A percentile compares a stretch with the other conserved stretches of the same genome.
Conservation (phyloP, 2,113 vertebrate species). For the Menidia beryllina region DNA sequence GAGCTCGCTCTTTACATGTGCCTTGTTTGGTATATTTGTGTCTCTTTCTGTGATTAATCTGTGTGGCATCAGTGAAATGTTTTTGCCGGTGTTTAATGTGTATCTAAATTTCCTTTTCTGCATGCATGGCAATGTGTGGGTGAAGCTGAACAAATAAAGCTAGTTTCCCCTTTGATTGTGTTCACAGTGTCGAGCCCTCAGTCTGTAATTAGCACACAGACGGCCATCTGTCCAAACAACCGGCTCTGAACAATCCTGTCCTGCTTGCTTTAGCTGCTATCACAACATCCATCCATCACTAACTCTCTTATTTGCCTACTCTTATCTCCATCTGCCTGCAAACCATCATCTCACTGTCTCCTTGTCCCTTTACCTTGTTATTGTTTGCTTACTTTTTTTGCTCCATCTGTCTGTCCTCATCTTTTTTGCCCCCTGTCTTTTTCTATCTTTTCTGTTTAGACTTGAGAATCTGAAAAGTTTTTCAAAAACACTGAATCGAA, state of each 20-base stretch:
- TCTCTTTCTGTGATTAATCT: constrained; percentile 19
- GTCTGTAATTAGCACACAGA: constrained; percentile 81
- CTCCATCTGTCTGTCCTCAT: constrained; percentile 26
- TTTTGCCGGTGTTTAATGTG: constrained; percentile 48
- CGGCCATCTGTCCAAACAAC: constrained; percentile 82
- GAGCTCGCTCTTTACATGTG: constrained; percentile 24
- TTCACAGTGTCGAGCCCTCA: constrained; percentile 78
- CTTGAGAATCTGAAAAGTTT: constrained; percentile 5
- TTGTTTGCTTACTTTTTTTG: constrained; percentile 36
- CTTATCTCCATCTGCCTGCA: constrained; percentile 62
- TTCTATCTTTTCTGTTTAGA: constrained; percentile 19
- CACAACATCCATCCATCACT: constrained; percentile 62
- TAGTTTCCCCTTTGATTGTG: constrained; percentile 78
- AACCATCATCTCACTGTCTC: constrained; percentile 37
- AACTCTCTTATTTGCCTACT: constrained; percentile 62
- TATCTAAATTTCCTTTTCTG: constrained; percentile 30
- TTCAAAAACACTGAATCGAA: constrained; percentile 1
- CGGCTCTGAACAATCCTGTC: constrained; percentile 69
- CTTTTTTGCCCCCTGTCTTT: constrained; percentile 5
- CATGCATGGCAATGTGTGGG: constrained; percentile 48
- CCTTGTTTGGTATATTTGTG: constrained; percentile 16
- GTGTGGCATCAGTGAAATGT: constrained; percentile 45
- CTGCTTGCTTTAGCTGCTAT: constrained; percentile 66
- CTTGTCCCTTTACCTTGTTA: constrained; percentile 39
- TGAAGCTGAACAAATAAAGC: constrained; percentile 77